Percentiles rank a stretch among this genome's conserved stretches.
These are phyloP conservation scores for Anseranas semipalmata DNA, from an alignment of 2,113 vertebrate species.

Conservation along the genomic window DNA sequence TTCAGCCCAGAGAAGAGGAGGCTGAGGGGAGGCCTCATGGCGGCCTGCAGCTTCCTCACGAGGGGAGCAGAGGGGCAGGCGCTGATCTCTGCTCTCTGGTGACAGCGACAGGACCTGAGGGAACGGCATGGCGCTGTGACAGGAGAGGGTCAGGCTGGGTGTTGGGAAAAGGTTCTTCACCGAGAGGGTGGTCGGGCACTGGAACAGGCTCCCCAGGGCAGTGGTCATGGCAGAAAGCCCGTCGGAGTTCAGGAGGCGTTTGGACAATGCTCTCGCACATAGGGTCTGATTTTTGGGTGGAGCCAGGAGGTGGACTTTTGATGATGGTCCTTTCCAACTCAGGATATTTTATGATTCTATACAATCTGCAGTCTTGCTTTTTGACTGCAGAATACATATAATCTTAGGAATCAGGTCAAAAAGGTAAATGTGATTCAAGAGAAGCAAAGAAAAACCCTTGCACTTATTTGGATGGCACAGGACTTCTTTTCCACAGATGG, in stretches of 20 bases:
- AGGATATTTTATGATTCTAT: background rate
- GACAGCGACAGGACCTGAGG: background rate
- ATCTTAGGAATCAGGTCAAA: background rate
- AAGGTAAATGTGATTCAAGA: rapidly evolving
- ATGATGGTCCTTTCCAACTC: background rate
- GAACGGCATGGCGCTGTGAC: background rate
- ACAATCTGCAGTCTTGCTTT: background rate
- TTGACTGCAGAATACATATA: background rate
- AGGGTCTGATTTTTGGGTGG: background rate
- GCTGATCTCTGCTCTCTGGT: background rate
- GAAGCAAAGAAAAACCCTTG: background rate
- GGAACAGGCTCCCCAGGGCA: background rate
- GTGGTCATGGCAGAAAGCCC: background rate
- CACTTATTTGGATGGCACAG: background rate
- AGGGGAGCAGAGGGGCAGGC: background rate
- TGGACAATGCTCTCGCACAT: no score
- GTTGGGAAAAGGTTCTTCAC: background rate
- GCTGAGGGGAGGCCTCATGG: background rate
- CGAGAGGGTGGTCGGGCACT: background rate
- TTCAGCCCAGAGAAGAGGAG: background rate
- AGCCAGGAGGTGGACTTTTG: background rate
- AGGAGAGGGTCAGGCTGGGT: background rate
- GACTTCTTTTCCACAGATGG: background rate
- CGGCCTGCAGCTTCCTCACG: background rate
- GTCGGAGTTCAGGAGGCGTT: no score